These are phyloP conservation scores for Apteryx owenii DNA, from an alignment of 2,113 vertebrate genomes.

Conservation along the genomic window DNA sequence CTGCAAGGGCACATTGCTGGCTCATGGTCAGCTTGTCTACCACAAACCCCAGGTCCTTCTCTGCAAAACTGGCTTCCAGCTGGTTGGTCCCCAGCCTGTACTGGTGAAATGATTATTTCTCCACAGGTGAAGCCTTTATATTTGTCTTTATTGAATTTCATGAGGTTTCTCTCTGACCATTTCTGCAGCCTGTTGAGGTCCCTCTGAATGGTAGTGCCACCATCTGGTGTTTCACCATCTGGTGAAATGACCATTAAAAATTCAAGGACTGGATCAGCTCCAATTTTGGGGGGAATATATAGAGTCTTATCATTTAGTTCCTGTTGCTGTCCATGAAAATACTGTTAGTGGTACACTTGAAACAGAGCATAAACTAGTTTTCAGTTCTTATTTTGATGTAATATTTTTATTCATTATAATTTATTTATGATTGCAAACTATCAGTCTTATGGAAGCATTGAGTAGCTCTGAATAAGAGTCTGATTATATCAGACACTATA, in stretches of 20 bases:
- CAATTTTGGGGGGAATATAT: neutral
- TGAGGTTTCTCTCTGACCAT: too few relatives aligned
- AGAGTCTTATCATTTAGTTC: neutral
- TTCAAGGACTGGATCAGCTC: neutral
- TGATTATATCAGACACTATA: conserved; percentile 22
- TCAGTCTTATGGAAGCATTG: conserved; percentile 2
- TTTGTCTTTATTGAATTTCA: too few relatives aligned
- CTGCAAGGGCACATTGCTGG: too few relatives aligned
- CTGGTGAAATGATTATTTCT: too few relatives aligned
- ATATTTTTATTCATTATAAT: neutral
- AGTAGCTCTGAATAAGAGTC: conserved; percentile 14
- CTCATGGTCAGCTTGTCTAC: too few relatives aligned
- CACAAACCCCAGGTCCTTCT: too few relatives aligned
- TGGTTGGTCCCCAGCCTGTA: too few relatives aligned
- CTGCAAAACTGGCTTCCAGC: too few relatives aligned
- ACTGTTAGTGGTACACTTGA: neutral
- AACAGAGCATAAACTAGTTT: neutral
- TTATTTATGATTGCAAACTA: conserved; percentile 24
- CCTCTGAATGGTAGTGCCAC: too few relatives aligned
- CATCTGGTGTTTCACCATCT: too few relatives aligned
- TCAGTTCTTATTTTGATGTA: neutral
- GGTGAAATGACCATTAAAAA: conserved; percentile 1
- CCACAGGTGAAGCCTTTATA: too few relatives aligned
- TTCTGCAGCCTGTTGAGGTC: too few relatives aligned
- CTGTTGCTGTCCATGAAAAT: neutral